Evolutionary conservation across 2,888 invertebrate genomes (phyloP), one percentile per base, ranked within the genome.

Genomic region (Megaustenia siamemsis): DNA sequence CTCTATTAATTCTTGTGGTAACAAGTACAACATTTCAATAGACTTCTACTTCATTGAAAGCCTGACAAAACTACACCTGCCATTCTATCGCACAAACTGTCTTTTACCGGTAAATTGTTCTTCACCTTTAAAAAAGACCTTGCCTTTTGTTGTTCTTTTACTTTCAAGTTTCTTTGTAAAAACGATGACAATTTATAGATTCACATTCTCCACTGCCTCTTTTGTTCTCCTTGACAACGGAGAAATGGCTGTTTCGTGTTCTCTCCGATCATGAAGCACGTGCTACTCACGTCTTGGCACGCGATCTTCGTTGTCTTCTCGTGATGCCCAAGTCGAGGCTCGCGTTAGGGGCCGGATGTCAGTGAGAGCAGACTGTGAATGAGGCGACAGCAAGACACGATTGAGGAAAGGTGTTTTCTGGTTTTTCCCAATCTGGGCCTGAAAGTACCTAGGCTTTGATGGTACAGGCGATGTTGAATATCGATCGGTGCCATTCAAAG

Each of bases 241-340:
- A 63, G 78, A 78, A 66, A 78, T 78, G 78, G 78, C 43, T 45
- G 40, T 78, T 78, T 45, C 78, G 78, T 78, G 78, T 78, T 63
- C 63, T 15, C 28, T 40, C 28, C 63, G 78, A 60, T 78, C 78
- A 78, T 24, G 10, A 5, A n/a, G 78, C 78, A 78, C 78, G 78
- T 66, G 78, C 40, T 8, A 38, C 60, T 66, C 78, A 40, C 78
- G 78, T 78, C 78, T 78, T 78, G 78, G 78, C 78, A 78, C 78
- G 78, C 63, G 66, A 78, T 63, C 78, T 43, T n/a, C 5, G 35
- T 35, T 76, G 76, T 76, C 76, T 76, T 76, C 66, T 28, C n/a
- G 28, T 43, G 43, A 78, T 43, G 78, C 43, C 66, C 35, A 35
- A 60, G 43, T 21, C 43, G 6, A 28, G 77, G 8, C 28, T n/a